Evolutionary conservation across 1,140 invertebrate genomes (phyloP), one percentile per base, ranked within the genome.

Genomic region (Piezodorus guildinii): DNA sequence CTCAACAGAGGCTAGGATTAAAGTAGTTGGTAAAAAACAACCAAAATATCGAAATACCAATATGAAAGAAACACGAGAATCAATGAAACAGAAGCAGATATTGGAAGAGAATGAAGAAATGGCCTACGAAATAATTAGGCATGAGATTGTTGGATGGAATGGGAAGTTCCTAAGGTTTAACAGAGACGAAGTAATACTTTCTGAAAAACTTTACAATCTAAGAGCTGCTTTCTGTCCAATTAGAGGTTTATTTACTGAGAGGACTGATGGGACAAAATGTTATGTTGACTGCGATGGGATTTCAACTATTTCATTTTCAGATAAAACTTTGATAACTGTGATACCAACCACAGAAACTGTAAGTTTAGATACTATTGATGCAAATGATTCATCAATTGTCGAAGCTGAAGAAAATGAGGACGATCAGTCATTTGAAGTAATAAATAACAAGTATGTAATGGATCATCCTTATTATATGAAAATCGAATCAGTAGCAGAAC

Each of bases 221-320:
- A 39, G 12, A 39, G 34, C 34, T 39, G 34, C 34, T 10, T 39
- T 39, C 34, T 10, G 34, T 39, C 12, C 34, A 6, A 39, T 10
- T 39, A 39, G 9, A 12, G 34, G 34, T 39, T 39, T 39, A 12
- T 39, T 39, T 12, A 21, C 23, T 2, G 23, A 8, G 14, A 60
- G 59, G 17, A 60, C 14, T 6, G 59, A 60, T 21, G 59, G 59
- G 4, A 60, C 59, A 16, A 60, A 60, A 19, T 34, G 27, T 21
- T 39, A 60, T 44, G 14, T n/a, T 14, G 34, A 15, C 10, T 12
- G 14, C 27, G 30, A 60, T 21, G 59, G 59, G 4, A 60, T 21
- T 60, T 60, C 25, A 44, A 39, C 27, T 0, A 21, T 43, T 21
- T 30, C 23, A n/a, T 60, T 30, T 43, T 5, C 21, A 12, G 59